Percentiles rank a stretch among this genome's conserved stretches.
phyloP scores from a whole-genome alignment of 2,797 vertebrate species.

The Stomatorhinus walkeri region DNA sequence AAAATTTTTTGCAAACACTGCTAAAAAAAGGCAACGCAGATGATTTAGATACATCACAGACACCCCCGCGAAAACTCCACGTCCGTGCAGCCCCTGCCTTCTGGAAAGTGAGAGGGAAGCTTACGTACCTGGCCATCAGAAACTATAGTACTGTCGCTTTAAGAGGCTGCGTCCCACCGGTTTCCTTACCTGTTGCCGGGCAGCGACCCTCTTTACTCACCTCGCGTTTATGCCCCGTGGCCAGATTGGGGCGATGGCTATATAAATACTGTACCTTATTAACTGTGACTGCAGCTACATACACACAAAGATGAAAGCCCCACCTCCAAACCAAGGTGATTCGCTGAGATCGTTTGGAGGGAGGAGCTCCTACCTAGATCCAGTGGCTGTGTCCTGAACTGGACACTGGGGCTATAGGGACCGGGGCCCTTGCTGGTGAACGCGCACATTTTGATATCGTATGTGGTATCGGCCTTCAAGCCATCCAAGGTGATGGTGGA shows the following conservation, averaged over 20 bases:
- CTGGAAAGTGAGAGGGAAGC: constrained; percentile 33
- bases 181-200: constrained; percentile 62
- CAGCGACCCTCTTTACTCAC: constrained; percentile 46
- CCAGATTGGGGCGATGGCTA: constrained; percentile 46
- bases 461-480: constrained; percentile 96
- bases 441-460: constrained; percentile 99
- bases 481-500: constrained; percentile 82
- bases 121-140: constrained; percentile 46
- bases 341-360: constrained; percentile 53
- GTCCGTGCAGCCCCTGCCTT: neutral
- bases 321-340: constrained; percentile 47
- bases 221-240: constrained; percentile 51
- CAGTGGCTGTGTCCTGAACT: constrained; percentile 98
- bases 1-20: constrained; percentile 99
- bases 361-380: constrained; percentile 99
- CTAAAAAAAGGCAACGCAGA: constrained; percentile 87
- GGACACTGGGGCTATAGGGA: constrained; percentile 99
- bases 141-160: constrained; percentile 47
- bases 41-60: constrained; percentile 72
- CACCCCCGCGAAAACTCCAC: too few relatives aligned
- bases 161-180: constrained; percentile 36
- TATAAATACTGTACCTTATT: constrained; percentile 50
- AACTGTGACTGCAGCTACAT: constrained; percentile 16
- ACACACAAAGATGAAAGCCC: constrained; percentile 32
- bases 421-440: constrained; percentile 98